Conservation (phyloP, 2,113 vertebrate genomes). For the Paraplagusia blochii region DNA sequence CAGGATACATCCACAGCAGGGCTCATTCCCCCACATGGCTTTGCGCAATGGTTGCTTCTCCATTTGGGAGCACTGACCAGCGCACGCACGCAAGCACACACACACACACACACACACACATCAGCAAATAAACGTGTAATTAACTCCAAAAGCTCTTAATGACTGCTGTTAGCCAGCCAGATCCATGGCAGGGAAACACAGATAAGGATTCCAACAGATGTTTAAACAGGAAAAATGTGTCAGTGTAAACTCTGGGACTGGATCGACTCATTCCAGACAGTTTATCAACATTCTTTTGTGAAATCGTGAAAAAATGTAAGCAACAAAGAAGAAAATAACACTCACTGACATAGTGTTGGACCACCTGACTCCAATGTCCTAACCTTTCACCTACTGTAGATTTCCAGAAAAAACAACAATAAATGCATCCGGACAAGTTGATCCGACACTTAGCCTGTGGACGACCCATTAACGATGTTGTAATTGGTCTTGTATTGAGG, state of each 20-base stretch:
- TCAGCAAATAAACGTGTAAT: slow-evolving; percentile 36
- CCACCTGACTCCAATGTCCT: slow-evolving; percentile 23
- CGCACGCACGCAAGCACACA: too few relatives aligned
- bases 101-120: neutral
- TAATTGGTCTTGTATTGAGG: slow-evolving; percentile 32
- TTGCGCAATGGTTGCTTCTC: slow-evolving; percentile 56
- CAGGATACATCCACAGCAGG: slow-evolving; percentile 91
- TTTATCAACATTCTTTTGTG: slow-evolving; percentile 3
- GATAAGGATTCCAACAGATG: slow-evolving; percentile 47
- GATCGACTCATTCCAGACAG: slow-evolving; percentile 13
- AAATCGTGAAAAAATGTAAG: slow-evolving; percentile 7
- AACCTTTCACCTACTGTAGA: slow-evolving; percentile 45
- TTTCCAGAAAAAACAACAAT: slow-evolving; percentile 15
- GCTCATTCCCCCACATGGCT: slow-evolving; percentile 76
- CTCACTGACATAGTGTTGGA: slow-evolving; percentile 4
- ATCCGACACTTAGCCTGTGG: slow-evolving; percentile 27
- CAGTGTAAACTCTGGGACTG: slow-evolving; percentile 11
- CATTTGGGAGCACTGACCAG: slow-evolving; percentile 42
- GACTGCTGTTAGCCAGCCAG: slow-evolving; percentile 59
- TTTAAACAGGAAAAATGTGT: slow-evolving; percentile 44
- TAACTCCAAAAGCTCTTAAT: slow-evolving; percentile 63
- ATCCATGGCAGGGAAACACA: slow-evolving; percentile 44
- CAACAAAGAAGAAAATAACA: slow-evolving; percentile 7
- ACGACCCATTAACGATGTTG: slow-evolving; percentile 34
- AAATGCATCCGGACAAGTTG: slow-evolving; percentile 41